These are phyloP conservation scores for Tadarida brasiliensis DNA, from an alignment of 2,797 vertebrate species.

Conservation along the genomic window DNA sequence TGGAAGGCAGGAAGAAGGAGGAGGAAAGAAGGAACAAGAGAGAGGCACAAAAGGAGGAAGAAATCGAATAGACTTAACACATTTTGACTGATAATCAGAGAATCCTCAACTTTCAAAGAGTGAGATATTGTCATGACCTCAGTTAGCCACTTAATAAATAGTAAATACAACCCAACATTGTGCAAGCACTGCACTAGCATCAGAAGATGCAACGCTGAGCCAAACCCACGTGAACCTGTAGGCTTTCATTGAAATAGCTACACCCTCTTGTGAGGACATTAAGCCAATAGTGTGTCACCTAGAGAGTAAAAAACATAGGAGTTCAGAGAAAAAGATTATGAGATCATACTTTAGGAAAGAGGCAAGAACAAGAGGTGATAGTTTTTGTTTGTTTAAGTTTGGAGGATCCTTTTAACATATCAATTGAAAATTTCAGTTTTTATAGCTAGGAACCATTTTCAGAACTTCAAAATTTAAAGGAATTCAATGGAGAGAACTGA, in stretches of 20 bases:
- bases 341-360: neutral
- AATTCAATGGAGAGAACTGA: neutral
- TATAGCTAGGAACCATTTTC: neutral
- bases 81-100: neutral
- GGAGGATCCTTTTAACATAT: neutral
- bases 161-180: neutral
- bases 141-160: constrained; percentile 24
- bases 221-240: neutral
- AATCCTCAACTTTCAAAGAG: neutral
- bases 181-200: neutral
- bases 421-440: neutral
- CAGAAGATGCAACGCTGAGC: neutral
- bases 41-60: constrained; percentile 41
- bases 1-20: neutral
- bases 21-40: neutral
- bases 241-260: neutral
- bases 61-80: neutral
- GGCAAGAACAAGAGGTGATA: neutral
- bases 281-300: neutral
- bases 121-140: neutral
- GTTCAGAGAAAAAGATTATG: neutral
- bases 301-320: neutral
- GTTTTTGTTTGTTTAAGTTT: neutral
- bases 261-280: neutral
- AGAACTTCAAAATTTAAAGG: neutral